These are phyloP conservation scores for Microctenopoma lineatum DNA, from an alignment of 2,797 vertebrate genomes.

Conservation along the genomic window DNA sequence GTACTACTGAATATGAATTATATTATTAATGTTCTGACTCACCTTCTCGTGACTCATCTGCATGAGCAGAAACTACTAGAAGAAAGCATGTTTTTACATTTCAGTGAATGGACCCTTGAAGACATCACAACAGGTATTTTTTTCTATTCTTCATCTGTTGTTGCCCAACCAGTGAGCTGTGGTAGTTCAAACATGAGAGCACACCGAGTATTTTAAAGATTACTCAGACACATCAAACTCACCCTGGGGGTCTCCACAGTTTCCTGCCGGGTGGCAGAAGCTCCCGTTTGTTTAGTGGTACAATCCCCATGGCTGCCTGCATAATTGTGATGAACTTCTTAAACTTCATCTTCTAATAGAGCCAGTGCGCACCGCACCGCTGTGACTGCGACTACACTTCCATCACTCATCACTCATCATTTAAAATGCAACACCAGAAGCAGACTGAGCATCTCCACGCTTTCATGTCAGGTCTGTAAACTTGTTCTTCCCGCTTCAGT, in stretches of 20 bases:
- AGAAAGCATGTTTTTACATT: background rate
- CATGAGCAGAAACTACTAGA: background rate
- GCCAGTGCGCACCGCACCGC: constrained; percentile 3
- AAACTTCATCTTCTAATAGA: constrained; percentile 87
- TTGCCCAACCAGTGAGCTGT: background rate
- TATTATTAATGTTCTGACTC: too few species aligned
- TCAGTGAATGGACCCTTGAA: background rate
- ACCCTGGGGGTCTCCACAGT: constrained; percentile 92
- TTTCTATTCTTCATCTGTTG: background rate
- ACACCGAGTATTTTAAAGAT: background rate
- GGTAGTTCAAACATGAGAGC: too few species aligned
- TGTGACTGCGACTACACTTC: constrained; percentile 18
- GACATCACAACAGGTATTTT: background rate
- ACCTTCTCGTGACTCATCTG: background rate
- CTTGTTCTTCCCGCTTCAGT: constrained; percentile 19
- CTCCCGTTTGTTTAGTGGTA: constrained; percentile 94
- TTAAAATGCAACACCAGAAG: constrained; percentile 8
- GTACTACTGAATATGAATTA: too few species aligned
- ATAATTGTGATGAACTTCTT: constrained; percentile 96
- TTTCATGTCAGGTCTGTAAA: constrained; percentile 6
- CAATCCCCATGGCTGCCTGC: constrained; percentile 92
- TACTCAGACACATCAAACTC: constrained; percentile 75
- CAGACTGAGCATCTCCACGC: background rate
- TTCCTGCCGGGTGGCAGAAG: constrained; percentile 91
- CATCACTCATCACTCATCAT: constrained; percentile 22